Percentiles rank a stretch among this genome's conserved stretches.
phyloP scores from a whole-genome alignment of 2,113 vertebrate genomes.

The Notiomystis cincta region DNA sequence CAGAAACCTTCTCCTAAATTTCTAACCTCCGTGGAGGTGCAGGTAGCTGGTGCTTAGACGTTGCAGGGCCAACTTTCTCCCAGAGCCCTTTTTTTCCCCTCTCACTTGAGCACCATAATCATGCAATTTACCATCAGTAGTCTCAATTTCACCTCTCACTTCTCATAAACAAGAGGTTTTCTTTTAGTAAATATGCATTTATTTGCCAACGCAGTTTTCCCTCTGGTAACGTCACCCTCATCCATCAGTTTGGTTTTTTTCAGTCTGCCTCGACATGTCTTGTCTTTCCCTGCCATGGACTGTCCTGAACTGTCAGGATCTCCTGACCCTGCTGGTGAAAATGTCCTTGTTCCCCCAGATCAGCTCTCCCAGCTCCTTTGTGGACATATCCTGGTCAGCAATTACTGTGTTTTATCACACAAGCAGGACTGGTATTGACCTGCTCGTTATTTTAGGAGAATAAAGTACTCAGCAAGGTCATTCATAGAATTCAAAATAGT shows the following conservation, averaged over 20 bases:
- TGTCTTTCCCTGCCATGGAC: background rate
- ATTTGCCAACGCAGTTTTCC: background rate
- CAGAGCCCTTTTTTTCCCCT: background rate
- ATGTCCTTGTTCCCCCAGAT: background rate
- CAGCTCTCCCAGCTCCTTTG: background rate
- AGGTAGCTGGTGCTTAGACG: background rate
- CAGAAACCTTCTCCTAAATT: conserved; percentile 28
- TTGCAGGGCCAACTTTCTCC: background rate
- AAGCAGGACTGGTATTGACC: conserved; percentile 22
- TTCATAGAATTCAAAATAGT: background rate
- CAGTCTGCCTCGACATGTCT: background rate
- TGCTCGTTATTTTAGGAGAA: conserved; percentile 39
- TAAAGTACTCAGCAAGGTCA: conserved; percentile 12
- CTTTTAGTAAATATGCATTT: background rate
- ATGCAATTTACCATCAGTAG: background rate
- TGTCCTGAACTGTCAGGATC: conserved; percentile 9
- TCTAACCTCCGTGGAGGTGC: background rate
- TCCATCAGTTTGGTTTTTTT: background rate
- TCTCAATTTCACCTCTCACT: background rate
- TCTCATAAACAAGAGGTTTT: background rate
- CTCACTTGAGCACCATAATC: background rate
- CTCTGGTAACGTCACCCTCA: background rate
- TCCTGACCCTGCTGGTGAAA: conserved; percentile 4
- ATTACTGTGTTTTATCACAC: conserved; percentile 31
- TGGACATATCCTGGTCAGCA: conserved; percentile 30